These are phyloP conservation scores for Pterois miles DNA, from an alignment of 2,797 vertebrate species.

Conservation along the genomic window DNA sequence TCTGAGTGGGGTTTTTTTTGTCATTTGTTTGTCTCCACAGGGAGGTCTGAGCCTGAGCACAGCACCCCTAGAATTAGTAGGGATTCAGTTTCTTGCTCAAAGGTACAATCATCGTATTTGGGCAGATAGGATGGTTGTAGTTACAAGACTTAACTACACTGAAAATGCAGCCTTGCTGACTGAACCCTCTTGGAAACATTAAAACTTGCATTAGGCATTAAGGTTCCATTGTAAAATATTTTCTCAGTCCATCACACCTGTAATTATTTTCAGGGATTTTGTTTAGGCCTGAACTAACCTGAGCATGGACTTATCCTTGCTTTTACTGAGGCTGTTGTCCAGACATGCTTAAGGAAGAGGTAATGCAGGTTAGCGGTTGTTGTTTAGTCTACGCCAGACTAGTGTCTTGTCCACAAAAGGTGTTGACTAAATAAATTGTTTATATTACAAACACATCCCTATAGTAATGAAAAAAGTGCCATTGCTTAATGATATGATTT, in stretches of 20 bases:
- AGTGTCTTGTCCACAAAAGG: conserved; percentile 12
- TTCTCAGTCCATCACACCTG: neutral
- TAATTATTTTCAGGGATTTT: conserved; percentile 10
- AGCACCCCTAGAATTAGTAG: neutral
- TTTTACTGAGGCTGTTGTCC: conserved; percentile 33
- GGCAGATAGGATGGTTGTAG: neutral
- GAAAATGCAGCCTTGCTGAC: neutral
- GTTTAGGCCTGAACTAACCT: conserved; percentile 35
- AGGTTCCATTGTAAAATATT: conserved; percentile 19
- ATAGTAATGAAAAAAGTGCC: neutral
- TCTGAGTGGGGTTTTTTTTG: neutral
- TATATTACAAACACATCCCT: conserved; percentile 23
- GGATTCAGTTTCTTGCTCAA: conserved; percentile 13
- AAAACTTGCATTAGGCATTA: conserved; percentile 2
- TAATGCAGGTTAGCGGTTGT: conserved; percentile 4
- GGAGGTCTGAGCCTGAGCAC: neutral
- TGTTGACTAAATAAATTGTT: conserved; percentile 15
- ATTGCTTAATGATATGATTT: neutral
- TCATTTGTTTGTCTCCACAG: neutral
- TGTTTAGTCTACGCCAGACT: neutral
- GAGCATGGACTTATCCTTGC: conserved; percentile 1
- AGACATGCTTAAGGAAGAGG: conserved; percentile 36
- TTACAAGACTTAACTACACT: neutral
- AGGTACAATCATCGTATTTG: neutral
- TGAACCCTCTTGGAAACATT: neutral